Conservation (phyloP, 2,797 vertebrate genomes). For the Gymnothorax reevesii region DNA sequence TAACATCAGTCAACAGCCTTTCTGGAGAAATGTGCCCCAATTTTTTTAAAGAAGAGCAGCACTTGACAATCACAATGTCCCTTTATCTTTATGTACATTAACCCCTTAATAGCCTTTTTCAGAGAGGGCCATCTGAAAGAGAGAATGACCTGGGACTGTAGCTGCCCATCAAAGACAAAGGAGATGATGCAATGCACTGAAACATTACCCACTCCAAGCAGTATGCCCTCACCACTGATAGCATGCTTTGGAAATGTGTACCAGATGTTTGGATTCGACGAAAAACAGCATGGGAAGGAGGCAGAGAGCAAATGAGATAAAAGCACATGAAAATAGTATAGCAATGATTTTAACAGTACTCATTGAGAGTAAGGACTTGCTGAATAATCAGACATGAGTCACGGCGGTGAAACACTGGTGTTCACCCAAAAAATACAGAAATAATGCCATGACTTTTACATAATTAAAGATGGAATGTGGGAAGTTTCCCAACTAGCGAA, state of each 20-base stretch:
- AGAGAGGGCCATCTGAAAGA: background rate
- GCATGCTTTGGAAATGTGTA: background rate
- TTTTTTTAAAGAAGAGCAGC: background rate
- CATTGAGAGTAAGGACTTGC: background rate
- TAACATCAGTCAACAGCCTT: background rate
- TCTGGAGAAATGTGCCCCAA: background rate
- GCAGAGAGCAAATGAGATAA: background rate
- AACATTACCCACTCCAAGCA: background rate
- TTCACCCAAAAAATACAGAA: background rate
- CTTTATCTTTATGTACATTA: background rate
- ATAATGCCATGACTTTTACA: background rate
- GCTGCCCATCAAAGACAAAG: background rate
- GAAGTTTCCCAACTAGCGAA: background rate
- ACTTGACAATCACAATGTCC: background rate
- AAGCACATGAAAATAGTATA: background rate
- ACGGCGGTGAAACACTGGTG: background rate
- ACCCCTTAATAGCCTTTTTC: background rate
- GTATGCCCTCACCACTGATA: background rate
- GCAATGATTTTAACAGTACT: background rate
- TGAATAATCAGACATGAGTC: background rate
- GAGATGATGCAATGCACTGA: conserved; percentile 3
- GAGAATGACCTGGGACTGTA: background rate
- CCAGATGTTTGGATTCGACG: background rate
- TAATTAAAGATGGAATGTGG: background rate
- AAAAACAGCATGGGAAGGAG: background rate